A percentile compares a stretch with the other conserved stretches of the same genome.
phyloP scores from a whole-genome alignment of 2,113 vertebrate species.

The Thunnus thynnus region DNA sequence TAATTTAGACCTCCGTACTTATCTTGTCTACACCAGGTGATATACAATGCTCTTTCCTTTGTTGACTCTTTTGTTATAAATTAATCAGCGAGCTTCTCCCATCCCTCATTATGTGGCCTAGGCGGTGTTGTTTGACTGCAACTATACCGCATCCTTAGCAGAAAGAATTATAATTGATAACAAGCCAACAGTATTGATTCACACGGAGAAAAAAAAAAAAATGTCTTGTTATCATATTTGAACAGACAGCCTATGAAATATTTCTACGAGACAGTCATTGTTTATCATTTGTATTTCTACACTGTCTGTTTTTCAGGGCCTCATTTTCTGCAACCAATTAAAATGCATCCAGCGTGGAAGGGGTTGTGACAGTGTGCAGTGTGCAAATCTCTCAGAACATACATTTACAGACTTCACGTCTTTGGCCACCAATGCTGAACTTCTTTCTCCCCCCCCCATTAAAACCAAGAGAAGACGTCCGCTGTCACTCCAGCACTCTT shows the following conservation, averaged over 20 bases:
- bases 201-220: conserved; percentile 15
- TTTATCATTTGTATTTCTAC: conserved; percentile 52
- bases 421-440: not conserved
- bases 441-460: not conserved
- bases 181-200: conserved; percentile 61
- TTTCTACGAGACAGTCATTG: conserved; percentile 23
- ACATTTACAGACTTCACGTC: not conserved
- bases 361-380: not conserved
- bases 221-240: conserved; percentile 66
- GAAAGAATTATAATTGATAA: conserved; percentile 65
- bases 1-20: conserved; percentile 70
- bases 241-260: conserved; percentile 52
- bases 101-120: conserved; percentile 62
- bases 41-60: conserved; percentile 61
- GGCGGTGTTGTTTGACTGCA: conserved; percentile 44
- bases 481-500: conserved; percentile 32
- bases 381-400: conserved; percentile 12
- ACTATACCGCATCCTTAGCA: conserved; percentile 46
- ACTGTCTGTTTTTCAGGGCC: not conserved
- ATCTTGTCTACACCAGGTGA: conserved; percentile 71
- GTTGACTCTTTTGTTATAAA: conserved; percentile 72
- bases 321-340: conserved; percentile 21
- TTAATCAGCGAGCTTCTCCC: conserved; percentile 68
- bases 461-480: conserved; percentile 20
- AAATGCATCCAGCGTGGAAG: conserved; percentile 24